Evolutionary conservation across 2,888 invertebrate species (phyloP), one percentile per base, ranked within the genome.

Genomic region (Andrena hattorfiana): DNA sequence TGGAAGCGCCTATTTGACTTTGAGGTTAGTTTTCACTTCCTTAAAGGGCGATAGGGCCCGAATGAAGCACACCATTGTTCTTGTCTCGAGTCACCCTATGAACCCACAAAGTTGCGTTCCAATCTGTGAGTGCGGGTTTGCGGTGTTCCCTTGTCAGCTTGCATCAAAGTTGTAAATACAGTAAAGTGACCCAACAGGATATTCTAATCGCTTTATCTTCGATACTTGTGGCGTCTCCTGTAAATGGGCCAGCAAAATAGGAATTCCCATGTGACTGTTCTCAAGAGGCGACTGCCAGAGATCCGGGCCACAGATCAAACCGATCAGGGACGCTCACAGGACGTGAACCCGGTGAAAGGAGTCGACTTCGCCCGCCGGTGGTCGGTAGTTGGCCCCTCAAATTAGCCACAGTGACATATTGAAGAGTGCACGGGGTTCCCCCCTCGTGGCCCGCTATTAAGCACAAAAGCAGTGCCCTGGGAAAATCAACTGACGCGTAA

Each of bases 401-500:
- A 94, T 94, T 94, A 94, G 93, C 93, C 93, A 91, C 94, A 93
- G 90, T 93, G 93, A 94, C 93, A 93, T 93, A 92, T 92, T 92
- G 93, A 90, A 90, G 89, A 80, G 77, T 74, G 81, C 73, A 82
- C 49, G 80, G 54, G 80, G 64, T 20, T n/a, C 54, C n/a, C 64
- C 32, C 62, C 13, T 51, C 60, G 30, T 60, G 30, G 71, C 68
- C 68, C 67, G 64, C 74, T 69, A 81, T 77, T 84, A 68, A 54
- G 63, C 62, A 82, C 86, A 84, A 84, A 87, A 84, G 85, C 85
- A 28, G 78, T 77, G 89, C 89, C 93, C 91, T 94, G 94, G 94
- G 94, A 94, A 94, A 94, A 93, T 93, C 91, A 92, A 93, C 92
- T 94, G 94, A 94, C 94, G 93, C 92, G 94, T 93, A 93, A 93